Conservation (phyloP, 2,797 vertebrate species). For the Rhabdomys pumilio region DNA sequence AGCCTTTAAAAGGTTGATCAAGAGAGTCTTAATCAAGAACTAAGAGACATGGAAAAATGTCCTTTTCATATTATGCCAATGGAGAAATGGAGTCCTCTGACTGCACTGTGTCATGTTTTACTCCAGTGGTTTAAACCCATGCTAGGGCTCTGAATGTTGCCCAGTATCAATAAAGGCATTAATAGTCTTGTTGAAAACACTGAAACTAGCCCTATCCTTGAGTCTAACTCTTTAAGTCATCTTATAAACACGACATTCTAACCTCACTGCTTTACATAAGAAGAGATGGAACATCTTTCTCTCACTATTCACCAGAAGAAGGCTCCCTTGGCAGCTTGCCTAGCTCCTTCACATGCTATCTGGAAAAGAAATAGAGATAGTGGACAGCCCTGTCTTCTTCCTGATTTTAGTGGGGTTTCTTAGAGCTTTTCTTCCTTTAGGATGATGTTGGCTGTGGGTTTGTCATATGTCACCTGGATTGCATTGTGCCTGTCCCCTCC, state of each 20-base stretch:
- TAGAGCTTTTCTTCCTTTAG: neutral
- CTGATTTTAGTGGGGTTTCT: neutral
- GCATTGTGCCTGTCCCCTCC: too few species aligned
- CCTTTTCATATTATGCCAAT: neutral
- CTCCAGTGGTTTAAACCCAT: neutral
- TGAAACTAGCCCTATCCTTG: too few species aligned
- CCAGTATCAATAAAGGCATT: neutral
- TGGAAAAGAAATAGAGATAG: neutral
- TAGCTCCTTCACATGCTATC: neutral
- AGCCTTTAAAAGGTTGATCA: conserved; percentile 48
- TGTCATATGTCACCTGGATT: neutral
- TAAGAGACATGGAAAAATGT: neutral
- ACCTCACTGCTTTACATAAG: too few species aligned
- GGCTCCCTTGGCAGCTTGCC: neutral
- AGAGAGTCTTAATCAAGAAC: conserved; percentile 24
- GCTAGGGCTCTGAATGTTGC: neutral
- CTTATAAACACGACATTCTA: neutral
- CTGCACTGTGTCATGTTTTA: too few species aligned
- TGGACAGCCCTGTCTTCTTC: neutral
- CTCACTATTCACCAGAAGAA: neutral
- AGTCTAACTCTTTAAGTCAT: neutral
- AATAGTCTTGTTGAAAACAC: neutral
- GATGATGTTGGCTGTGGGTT: too few species aligned
- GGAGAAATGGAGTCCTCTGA: neutral
- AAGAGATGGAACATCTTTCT: neutral